Evolutionary conservation across 2,888 invertebrate species (phyloP).

Genomic region (Notodromas monacha): DNA sequence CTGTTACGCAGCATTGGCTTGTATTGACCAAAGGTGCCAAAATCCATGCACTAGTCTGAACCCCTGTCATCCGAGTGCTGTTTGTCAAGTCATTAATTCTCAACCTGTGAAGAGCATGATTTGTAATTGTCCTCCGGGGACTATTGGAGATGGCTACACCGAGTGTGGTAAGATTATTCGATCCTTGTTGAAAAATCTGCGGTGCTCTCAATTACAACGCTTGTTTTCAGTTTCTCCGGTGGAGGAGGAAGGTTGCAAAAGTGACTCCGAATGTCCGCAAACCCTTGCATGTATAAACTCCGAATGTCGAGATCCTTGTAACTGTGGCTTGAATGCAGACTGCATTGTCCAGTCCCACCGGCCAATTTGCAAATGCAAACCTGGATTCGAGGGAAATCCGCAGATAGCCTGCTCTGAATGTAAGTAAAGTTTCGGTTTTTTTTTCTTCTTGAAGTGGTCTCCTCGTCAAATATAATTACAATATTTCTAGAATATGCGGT

Average conservation of each 20-base stretch:
- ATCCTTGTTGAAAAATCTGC: conserved; percentile 14
- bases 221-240: no score
- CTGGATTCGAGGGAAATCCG: conserved; percentile 11
- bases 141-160: conserved; percentile 9
- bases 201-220: conserved; percentile 10
- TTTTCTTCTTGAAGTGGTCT: no score
- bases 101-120: conserved; percentile 47
- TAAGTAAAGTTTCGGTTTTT: conserved; percentile 9
- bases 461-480: no score
- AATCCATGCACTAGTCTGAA: conserved; percentile 11
- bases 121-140: conserved; percentile 11
- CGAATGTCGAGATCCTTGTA: conserved; percentile 45
- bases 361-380: conserved; percentile 11
- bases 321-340: conserved; percentile 13
- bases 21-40: conserved; percentile 11
- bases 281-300: conserved; percentile 47
- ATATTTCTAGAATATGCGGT: no score
- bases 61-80: conserved; percentile 8
- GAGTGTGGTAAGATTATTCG: conserved; percentile 18
- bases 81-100: conserved; percentile 47
- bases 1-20: conserved; percentile 10
- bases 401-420: conserved; percentile 10
- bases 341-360: conserved; percentile 10
- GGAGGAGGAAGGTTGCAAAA: conserved; percentile 24
- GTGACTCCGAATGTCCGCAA: conserved; percentile 47